These are phyloP conservation scores for Trididemnum miniatum DNA, from an alignment of 23 tunicate species.

Conservation along the genomic window DNA sequence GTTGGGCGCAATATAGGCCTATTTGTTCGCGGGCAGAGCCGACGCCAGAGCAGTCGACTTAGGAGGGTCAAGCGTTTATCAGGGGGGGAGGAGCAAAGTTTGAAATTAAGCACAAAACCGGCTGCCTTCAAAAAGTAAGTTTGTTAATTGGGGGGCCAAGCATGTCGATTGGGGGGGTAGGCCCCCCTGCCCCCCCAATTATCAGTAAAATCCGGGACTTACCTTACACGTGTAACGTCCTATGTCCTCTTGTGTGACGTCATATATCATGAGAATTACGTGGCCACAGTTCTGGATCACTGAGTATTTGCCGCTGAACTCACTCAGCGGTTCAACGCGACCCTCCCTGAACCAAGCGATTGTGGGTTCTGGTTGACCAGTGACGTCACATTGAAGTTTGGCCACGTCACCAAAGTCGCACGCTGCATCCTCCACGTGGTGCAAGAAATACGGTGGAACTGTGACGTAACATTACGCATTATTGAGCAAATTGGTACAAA, in stretches of 20 bases:
- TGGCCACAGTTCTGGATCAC: slow-evolving; percentile 32
- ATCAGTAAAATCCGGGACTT: background rate
- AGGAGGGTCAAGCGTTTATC: no score
- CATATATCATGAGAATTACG: slow-evolving; percentile 45
- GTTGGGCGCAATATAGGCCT: no score
- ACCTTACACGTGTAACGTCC: slow-evolving; percentile 79
- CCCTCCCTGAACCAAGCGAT: slow-evolving; percentile 64
- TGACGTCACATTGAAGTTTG: slow-evolving; percentile 59
- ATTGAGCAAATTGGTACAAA: no score
- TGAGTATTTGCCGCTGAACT: slow-evolving; percentile 37
- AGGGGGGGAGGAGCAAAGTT: no score
- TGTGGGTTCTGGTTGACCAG: slow-evolving; percentile 62
- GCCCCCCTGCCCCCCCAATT: no score
- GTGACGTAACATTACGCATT: no score
- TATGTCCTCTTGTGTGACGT: slow-evolving; percentile 53
- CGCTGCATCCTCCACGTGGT: slow-evolving; percentile 39
- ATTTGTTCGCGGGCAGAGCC: no score
- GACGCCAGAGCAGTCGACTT: no score
- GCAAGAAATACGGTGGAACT: slow-evolving; percentile 57
- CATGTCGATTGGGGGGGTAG: no score
- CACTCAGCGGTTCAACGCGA: slow-evolving; percentile 13
- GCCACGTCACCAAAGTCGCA: slow-evolving; percentile 58
- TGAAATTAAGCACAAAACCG: no score
- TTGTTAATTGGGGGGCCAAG: no score
- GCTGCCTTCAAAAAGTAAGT: no score